Conservation (phyloP, 1,140 invertebrate genomes). For the Trachelipus rathkii region DNA sequence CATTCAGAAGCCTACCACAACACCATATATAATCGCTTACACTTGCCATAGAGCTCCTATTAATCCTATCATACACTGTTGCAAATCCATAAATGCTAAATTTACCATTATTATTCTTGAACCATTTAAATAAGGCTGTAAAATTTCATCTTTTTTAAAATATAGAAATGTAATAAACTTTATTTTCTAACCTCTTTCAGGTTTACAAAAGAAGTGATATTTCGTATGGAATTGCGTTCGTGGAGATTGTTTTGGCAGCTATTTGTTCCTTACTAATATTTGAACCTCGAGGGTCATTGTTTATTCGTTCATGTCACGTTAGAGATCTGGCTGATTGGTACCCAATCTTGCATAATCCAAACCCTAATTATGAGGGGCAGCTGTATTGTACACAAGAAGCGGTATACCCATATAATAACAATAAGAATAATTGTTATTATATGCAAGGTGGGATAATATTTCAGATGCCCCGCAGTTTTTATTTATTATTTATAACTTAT, state of each 20-base stretch:
- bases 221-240: slow-evolving; percentile 69
- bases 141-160: not conserved
- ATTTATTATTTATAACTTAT: no score
- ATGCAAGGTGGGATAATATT: not conserved
- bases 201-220: slow-evolving; percentile 66
- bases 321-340: slow-evolving; percentile 88
- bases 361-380: slow-evolving; percentile 80
- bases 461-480: no score
- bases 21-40: no score
- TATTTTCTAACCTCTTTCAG: slow-evolving; percentile 49
- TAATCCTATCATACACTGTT: no score
- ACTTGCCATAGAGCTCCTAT: no score
- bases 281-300: slow-evolving; percentile 70
- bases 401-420: slow-evolving; percentile 87
- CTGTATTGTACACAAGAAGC: slow-evolving; percentile 94
- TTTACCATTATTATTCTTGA: no score
- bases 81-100: no score
- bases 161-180: not conserved
- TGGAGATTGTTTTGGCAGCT: slow-evolving; percentile 71
- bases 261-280: slow-evolving; percentile 68
- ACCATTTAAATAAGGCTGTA: not conserved
- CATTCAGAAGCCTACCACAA: no score
- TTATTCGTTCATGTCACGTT: slow-evolving; percentile 70
- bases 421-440: slow-evolving; percentile 30
- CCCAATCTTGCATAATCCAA: slow-evolving; percentile 88